Conservation (phyloP, 2,888 invertebrate genomes). For the Drosophila barbarae region DNA sequence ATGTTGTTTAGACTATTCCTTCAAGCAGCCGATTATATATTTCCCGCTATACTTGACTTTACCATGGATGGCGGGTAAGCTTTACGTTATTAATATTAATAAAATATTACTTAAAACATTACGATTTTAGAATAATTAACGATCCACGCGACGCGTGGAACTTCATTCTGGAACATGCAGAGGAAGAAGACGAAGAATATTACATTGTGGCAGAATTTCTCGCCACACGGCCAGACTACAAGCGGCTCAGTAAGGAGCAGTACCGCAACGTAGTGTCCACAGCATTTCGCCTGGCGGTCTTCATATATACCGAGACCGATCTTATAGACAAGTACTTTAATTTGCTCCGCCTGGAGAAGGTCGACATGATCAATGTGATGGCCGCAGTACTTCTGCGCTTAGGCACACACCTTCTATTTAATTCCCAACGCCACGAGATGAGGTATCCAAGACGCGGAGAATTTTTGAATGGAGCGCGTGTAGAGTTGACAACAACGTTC, state of each 20-base stretch:
- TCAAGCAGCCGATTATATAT: constrained; percentile 26
- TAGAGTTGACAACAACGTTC: not conserved
- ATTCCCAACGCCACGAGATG: constrained; percentile 23
- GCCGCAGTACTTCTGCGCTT: constrained; percentile 46
- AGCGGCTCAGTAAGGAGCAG: constrained; percentile 17
- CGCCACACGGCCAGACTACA: constrained; percentile 26
- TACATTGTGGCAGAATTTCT: constrained; percentile 24
- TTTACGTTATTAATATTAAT: not conserved
- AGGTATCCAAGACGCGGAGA: not conserved
- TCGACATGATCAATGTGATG: constrained; percentile 35
- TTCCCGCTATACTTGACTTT: constrained; percentile 5
- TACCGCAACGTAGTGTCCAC: constrained; percentile 30
- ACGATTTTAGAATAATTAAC: constrained; percentile 26
- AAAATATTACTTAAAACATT: not conserved
- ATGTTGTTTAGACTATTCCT: constrained; percentile 40
- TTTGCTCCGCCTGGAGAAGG: constrained; percentile 32
- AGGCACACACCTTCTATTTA: constrained; percentile 30
- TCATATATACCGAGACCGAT: constrained; percentile 36
- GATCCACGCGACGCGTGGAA: constrained; percentile 31
- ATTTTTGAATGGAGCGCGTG: constrained; percentile 2
- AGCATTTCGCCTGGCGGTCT: constrained; percentile 50
- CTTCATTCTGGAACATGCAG: constrained; percentile 28
- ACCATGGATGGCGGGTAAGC: constrained; percentile 25
- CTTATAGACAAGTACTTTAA: constrained; percentile 29
- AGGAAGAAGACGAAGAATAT: constrained; percentile 9